Evolutionary conservation across 2,888 invertebrate species (phyloP).

Genomic region (Ormia ochracea): DNA sequence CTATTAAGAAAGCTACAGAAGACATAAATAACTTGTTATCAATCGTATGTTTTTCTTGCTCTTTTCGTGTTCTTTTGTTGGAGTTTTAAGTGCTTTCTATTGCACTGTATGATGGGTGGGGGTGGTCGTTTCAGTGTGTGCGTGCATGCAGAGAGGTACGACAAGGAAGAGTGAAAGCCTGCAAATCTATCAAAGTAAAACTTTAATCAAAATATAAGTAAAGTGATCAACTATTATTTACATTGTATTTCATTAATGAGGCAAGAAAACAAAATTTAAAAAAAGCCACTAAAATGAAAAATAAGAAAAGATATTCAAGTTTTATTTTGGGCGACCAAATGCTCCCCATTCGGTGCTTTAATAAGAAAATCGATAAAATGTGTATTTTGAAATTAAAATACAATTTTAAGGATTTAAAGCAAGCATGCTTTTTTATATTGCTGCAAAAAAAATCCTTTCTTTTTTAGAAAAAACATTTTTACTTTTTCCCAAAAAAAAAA

Average conservation of each 20-base stretch:
- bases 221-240: conserved; percentile 20
- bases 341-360: too few relatives aligned
- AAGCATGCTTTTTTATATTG: too few relatives aligned
- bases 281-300: neutral
- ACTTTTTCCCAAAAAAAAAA: too few relatives aligned
- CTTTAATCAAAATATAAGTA: conserved; percentile 2
- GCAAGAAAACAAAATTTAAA: neutral
- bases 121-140: neutral
- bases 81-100: conserved; percentile 9
- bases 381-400: too few relatives aligned
- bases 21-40: neutral
- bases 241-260: neutral
- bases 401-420: too few relatives aligned
- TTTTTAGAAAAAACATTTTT: too few relatives aligned
- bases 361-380: too few relatives aligned
- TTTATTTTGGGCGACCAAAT: too few relatives aligned
- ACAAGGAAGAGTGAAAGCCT: neutral
- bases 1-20: conserved; percentile 11
- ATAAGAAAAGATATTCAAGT: too few relatives aligned
- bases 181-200: conserved; percentile 25
- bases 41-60: neutral
- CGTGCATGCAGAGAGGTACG: neutral
- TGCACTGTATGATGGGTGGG: neutral
- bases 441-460: too few relatives aligned
- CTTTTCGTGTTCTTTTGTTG: neutral